Percentiles rank a stretch among this genome's conserved stretches.
phyloP scores from a whole-genome alignment of 2,797 vertebrate species.

The Pipistrellus nathusii region DNA sequence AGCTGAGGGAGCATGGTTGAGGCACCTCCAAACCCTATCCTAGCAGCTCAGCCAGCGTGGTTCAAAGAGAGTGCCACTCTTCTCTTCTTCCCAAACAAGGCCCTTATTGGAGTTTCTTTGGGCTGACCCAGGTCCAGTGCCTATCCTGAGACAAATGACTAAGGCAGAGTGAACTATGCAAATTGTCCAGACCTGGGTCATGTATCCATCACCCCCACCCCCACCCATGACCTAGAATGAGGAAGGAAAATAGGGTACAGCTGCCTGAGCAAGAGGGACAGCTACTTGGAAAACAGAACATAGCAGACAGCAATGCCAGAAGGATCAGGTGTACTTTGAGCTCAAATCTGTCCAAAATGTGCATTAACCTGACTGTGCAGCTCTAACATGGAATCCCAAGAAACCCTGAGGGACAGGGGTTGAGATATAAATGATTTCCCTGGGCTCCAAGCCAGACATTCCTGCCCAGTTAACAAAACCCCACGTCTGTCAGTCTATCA shows the following conservation, averaged over 20 bases:
- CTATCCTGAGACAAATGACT: neutral
- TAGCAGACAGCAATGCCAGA: neutral
- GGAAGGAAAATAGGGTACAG: neutral
- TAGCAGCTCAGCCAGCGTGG: neutral
- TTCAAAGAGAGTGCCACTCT: neutral
- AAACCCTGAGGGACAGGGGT: neutral
- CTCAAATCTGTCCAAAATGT: neutral
- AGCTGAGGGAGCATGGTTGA: neutral
- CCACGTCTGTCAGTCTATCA: neutral
- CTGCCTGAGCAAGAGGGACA: neutral
- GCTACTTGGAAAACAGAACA: neutral
- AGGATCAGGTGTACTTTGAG: neutral
- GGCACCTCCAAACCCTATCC: neutral
- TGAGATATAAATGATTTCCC: neutral
- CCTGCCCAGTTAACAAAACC: neutral
- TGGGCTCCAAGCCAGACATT: neutral
- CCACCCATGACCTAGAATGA: neutral
- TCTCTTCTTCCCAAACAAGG: neutral
- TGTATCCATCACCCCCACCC: neutral
- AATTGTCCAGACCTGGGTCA: neutral
- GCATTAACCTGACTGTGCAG: neutral
- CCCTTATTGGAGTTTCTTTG: neutral
- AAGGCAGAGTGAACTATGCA: neutral
- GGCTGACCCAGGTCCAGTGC: neutral
- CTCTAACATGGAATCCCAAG: neutral